Conservation (phyloP, 2,888 invertebrate genomes). For the Candidula unifasciata region DNA sequence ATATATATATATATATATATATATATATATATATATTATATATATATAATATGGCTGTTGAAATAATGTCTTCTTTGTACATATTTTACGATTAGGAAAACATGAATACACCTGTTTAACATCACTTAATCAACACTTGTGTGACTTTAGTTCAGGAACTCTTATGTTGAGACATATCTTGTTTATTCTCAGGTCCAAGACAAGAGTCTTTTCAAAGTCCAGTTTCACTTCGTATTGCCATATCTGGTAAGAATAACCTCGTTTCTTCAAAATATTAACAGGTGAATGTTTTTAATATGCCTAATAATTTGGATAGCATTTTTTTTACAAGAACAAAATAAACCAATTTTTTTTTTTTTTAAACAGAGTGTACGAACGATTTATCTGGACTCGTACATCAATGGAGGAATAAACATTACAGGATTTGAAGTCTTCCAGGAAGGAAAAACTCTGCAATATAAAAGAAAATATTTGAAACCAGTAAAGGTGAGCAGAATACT, state of each 20-base stretch:
- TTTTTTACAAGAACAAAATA: too few species aligned
- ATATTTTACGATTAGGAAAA: too few species aligned
- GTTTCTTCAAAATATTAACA: not conserved
- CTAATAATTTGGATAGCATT: too few species aligned
- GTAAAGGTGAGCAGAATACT: slow-evolving; percentile 84
- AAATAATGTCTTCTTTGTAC: too few species aligned
- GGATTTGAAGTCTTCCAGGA: slow-evolving; percentile 84
- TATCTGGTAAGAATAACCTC: slow-evolving; percentile 51
- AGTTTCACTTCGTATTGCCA: slow-evolving; percentile 56
- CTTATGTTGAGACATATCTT: too few species aligned
- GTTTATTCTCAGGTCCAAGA: slow-evolving; percentile 51
- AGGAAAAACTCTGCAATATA: slow-evolving; percentile 75
- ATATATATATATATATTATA: too few species aligned
- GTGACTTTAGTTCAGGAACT: too few species aligned
- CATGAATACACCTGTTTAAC: not conserved
- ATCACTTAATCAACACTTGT: not conserved
- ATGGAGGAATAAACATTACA: slow-evolving; percentile 95
- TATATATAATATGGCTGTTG: not conserved
- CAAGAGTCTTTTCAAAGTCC: slow-evolving; percentile 53
- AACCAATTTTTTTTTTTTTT: too few species aligned
- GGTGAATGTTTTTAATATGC: not conserved
- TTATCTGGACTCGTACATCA: slow-evolving; percentile 93
- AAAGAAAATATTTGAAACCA: slow-evolving; percentile 92
- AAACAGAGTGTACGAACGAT: slow-evolving; percentile 91
- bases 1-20: not conserved